Base-by-base conservation (phyloP, 1,140 invertebrate species). In the Caerostris darwini region DNA sequence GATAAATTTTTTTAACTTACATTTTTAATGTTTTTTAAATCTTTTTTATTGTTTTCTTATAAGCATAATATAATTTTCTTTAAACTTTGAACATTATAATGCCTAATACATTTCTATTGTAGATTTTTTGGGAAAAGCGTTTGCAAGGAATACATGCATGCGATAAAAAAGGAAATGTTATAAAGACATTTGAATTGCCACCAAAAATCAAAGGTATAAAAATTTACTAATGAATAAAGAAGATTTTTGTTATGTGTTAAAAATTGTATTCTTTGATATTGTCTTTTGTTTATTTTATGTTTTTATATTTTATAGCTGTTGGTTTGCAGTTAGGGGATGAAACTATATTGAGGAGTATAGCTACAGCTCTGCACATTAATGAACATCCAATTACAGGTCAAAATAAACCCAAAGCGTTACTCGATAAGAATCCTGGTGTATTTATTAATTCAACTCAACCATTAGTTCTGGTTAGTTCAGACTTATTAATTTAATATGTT, bases 51-150 rank as follows among this genome's bases (percentile, higher is more conserved):
- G 34, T 34, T 34, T 34, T 34, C 34, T 34, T 34, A 34, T 34
- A 34, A 34, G 34, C 34, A 34, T 34, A 34, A 34, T 34, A 34
- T 34, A 34, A 2, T 34, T 34, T 34, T 2, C 34, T 34, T 34
- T 34, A 34, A 34, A 34, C 2, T 34, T 34, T 34, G 34, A 34
- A 34, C 34, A 34, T 34, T 34, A 34, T 34, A 34, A 34, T 34
- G 34, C 34, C 34, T 34, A 34, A 34, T 34, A 34, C 34, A 71
- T 56, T 93, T 14, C 71, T 89, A 96, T 96, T 94, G 7, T 96
- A 98, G 97, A 96, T 99, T 59, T 99, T 99, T 96, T 99, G 99
- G 99, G 99, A 99, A 95, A 99, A 99, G 96, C 96, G 99, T 94
- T 96, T 99, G 56, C 98, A 99, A 96, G 98, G 98, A 81, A 96